phyloP scores from a whole-genome alignment of 2,113 vertebrate genomes.

The Apteryx mantelli region DNA sequence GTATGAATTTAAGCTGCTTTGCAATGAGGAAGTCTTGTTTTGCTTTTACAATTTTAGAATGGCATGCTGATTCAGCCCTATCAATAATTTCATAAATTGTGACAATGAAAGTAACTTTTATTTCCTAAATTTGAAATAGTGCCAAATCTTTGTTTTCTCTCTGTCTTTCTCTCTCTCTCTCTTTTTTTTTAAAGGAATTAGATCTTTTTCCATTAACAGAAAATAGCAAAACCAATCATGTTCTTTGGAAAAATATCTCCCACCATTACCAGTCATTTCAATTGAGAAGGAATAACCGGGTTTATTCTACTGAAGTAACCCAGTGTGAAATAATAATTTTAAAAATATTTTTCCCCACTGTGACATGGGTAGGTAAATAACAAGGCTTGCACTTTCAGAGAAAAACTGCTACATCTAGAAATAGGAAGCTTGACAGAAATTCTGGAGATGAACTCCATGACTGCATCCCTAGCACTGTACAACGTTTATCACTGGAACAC shows the following conservation, averaged over 20 bases:
- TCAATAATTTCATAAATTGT: neutral
- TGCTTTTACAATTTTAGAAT: neutral
- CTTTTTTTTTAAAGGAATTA: neutral
- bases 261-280: neutral
- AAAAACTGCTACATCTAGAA: neutral
- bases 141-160: neutral
- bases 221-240: fast-evolving
- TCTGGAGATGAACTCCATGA: neutral
- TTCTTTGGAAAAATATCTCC: neutral
- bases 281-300: neutral
- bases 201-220: neutral
- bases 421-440: neutral
- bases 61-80: neutral
- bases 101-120: fast-evolving
- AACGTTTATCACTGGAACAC: neutral
- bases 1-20: neutral
- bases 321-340: neutral
- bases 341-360: neutral
- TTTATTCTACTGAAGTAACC: neutral
- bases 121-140: neutral
- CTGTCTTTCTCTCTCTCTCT: too few species aligned
- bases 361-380: neutral
- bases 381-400: neutral
- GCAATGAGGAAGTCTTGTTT: neutral
- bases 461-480: neutral